Percentiles rank a stretch among this genome's conserved stretches.
Conservation (phyloP, 2,797 vertebrate species). For the Argyrosomus regius region DNA sequence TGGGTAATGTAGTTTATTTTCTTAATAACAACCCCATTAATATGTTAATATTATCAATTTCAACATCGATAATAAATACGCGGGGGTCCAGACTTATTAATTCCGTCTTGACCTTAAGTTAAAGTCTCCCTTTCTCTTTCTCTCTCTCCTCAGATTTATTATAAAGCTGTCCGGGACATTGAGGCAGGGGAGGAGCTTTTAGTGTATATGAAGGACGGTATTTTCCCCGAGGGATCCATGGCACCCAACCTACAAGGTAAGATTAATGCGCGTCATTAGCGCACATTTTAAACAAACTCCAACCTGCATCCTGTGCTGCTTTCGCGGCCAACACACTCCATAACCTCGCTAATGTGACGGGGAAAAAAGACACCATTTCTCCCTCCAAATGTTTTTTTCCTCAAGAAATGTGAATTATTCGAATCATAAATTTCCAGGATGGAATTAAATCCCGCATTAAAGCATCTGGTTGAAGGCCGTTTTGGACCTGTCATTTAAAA, state of each 20-base stretch:
- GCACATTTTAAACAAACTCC: conserved; percentile 90
- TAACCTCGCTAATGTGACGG: conserved; percentile 44
- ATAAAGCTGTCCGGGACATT: conserved; percentile 97
- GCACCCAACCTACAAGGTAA: conserved; percentile 97
- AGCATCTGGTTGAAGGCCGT: conserved; percentile 44
- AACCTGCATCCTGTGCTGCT: conserved; percentile 79
- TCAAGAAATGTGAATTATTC: conserved; percentile 61
- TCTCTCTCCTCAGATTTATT: conserved; percentile 89
- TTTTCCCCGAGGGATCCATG: conserved; percentile 93
- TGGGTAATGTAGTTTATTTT: conserved; percentile 9
- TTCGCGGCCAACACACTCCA: conserved; percentile 42
- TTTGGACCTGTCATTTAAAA: conserved; percentile 50
- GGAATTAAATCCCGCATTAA: conserved; percentile 62
- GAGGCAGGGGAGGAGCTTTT: conserved; percentile 97
- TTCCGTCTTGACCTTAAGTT: conserved; percentile 49
- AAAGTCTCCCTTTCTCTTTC: conserved; percentile 50
- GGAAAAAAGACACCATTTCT: conserved; percentile 17
- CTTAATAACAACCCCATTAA: neutral
- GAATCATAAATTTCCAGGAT: conserved; percentile 59
- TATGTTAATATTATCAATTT: conserved; percentile 11
- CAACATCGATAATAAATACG: conserved; percentile 11
- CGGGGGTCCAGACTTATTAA: conserved; percentile 28
- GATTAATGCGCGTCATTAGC: conserved; percentile 89
- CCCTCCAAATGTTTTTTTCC: neutral
- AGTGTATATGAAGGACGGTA: conserved; percentile 95